phyloP scores from a whole-genome alignment of 2,888 invertebrate genomes.

The Eilema depressum region DNA sequence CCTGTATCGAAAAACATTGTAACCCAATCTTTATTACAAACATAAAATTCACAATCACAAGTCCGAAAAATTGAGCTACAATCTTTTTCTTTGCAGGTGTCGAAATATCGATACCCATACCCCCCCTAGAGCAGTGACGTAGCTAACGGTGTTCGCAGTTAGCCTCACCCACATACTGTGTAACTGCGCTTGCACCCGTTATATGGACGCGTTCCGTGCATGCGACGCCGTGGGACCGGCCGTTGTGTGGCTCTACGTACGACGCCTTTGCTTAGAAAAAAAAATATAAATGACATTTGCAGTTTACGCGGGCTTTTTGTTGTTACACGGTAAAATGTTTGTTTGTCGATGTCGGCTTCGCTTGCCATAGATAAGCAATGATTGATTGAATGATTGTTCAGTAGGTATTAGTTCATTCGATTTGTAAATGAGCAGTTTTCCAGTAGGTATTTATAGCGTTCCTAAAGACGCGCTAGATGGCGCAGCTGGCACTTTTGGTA shows the following conservation, averaged over 20 bases:
- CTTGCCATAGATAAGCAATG: not conserved
- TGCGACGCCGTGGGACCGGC: constrained; percentile 69
- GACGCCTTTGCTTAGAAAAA: constrained; percentile 52
- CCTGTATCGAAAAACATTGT: not conserved
- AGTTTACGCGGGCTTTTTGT: constrained; percentile 24
- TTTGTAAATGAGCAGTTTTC: no score
- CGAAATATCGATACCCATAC: constrained; percentile 43
- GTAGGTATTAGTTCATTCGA: no score
- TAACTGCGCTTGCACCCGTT: constrained; percentile 82
- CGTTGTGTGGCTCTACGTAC: constrained; percentile 36
- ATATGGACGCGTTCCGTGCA: constrained; percentile 77
- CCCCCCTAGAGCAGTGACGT: constrained; percentile 73
- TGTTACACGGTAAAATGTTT: constrained; percentile 11
- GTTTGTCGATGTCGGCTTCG: not conserved
- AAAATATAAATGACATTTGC: constrained; percentile 49
- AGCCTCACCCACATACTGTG: constrained; percentile 84
- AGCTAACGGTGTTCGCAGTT: constrained; percentile 79
- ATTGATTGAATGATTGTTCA: no score
- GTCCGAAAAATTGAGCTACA: not conserved
- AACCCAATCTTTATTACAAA: not conserved
- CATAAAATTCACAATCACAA: not conserved
- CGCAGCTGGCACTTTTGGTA: no score
- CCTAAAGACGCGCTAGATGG: no score
- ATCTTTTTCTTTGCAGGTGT: not conserved
- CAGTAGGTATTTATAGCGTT: no score